Evolutionary conservation across 2,888 invertebrate species (phyloP).

Genomic region (Ectobius pallidus): DNA sequence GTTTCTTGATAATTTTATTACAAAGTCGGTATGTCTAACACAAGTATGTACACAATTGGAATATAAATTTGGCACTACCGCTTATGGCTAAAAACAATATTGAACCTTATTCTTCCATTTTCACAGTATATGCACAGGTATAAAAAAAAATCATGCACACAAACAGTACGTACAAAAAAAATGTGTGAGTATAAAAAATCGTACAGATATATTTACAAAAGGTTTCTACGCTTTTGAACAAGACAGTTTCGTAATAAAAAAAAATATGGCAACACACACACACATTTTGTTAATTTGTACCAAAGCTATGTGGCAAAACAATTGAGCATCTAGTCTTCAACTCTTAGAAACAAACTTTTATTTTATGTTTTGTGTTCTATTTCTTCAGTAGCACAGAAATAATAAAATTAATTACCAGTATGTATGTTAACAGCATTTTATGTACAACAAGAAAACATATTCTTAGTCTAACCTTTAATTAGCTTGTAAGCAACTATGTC

Average conservation of each 20-base stretch:
- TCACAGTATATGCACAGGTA: conserved; percentile 24
- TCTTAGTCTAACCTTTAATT: too few relatives aligned
- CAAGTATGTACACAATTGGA: conserved; percentile 22
- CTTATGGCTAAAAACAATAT: conserved; percentile 45
- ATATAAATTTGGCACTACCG: conserved; percentile 47
- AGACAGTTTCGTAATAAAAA: neutral
- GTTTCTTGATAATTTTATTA: conserved; percentile 22
- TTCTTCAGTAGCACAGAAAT: neutral
- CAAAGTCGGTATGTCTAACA: conserved; percentile 26
- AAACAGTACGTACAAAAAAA: conserved; percentile 17
- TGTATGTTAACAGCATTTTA: too few relatives aligned
- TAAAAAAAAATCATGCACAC: conserved; percentile 23
- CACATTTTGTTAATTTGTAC: conserved; percentile 32
- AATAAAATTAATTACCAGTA: neutral
- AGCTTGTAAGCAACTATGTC: too few relatives aligned
- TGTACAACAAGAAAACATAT: too few relatives aligned
- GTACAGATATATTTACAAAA: conserved; percentile 20
- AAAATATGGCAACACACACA: conserved; percentile 29
- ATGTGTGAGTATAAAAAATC: conserved; percentile 26
- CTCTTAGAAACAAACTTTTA: neutral
- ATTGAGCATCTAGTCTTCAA: conserved; percentile 28
- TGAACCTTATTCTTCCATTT: conserved; percentile 22
- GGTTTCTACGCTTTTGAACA: neutral
- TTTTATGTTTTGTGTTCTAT: neutral
- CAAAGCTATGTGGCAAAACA: conserved; percentile 8